These are phyloP conservation scores for Vireo altiloquus DNA, from an alignment of 2,113 vertebrate species.

Conservation along the genomic window DNA sequence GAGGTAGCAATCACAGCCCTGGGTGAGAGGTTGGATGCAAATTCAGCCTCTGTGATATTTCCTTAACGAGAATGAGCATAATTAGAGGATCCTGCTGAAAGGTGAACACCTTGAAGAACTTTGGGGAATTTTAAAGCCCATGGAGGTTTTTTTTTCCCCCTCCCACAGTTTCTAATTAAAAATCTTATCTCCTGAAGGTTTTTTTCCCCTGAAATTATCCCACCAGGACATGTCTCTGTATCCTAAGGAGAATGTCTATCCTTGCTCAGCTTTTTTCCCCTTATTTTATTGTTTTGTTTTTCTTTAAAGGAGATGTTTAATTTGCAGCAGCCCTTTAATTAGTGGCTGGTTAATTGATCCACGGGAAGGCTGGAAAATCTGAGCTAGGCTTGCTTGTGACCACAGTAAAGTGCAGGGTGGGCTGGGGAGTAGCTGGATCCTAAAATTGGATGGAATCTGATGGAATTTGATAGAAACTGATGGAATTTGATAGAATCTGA, in stretches of 20 bases:
- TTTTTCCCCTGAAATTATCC: neutral
- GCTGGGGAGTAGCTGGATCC: neutral
- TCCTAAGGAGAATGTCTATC: neutral
- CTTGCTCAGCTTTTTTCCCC: rapidly evolving
- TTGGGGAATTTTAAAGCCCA: neutral
- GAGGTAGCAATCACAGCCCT: rapidly evolving
- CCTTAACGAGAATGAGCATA: neutral
- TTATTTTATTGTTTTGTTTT: neutral
- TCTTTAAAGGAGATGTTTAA: neutral
- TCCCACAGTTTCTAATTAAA: neutral
- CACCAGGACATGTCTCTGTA: rapidly evolving
- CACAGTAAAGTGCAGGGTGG: neutral
- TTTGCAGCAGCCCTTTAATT: neutral
- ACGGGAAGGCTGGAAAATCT: neutral
- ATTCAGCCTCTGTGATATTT: neutral
- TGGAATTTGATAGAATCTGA: neutral
- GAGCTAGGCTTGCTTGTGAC: neutral
- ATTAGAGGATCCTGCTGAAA: neutral
- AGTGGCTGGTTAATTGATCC: neutral
- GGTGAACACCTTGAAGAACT: neutral
- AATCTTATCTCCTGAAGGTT: neutral
- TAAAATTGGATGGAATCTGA: neutral
- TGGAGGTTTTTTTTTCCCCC: neutral
- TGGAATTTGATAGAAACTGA: neutral
- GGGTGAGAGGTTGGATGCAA: neutral